Evolutionary conservation across 2,113 vertebrate genomes (phyloP).

Genomic region (Eublepharis macularius): DNA sequence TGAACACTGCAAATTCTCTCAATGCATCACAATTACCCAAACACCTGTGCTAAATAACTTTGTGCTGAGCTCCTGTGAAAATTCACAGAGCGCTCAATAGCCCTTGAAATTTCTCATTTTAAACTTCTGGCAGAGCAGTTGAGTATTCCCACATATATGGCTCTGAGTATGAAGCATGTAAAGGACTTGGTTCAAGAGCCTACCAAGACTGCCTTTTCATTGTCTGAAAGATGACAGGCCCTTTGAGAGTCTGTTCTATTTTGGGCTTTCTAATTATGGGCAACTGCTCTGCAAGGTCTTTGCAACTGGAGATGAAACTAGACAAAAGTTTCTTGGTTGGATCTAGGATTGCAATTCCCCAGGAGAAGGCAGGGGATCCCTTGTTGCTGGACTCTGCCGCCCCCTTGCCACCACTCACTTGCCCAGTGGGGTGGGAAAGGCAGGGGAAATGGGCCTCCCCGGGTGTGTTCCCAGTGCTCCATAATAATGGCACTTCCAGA

Average conservation of each 20-base stretch:
- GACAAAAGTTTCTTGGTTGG: background rate
- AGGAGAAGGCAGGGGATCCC: no score
- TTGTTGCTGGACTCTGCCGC: no score
- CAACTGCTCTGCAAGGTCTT: slow-evolving; percentile 10
- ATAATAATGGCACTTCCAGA: no score
- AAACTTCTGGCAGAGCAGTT: slow-evolving; percentile 39
- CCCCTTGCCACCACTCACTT: no score
- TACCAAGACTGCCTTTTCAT: slow-evolving; percentile 33
- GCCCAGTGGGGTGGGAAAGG: no score
- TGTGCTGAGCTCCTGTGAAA: slow-evolving; percentile 56
- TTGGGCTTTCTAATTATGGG: slow-evolving; percentile 39
- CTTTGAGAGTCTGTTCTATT: slow-evolving; percentile 21
- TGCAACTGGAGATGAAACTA: background rate
- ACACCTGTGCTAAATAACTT: slow-evolving; percentile 68
- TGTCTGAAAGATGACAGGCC: slow-evolving; percentile 14
- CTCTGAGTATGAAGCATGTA: background rate
- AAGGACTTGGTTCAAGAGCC: slow-evolving; percentile 39
- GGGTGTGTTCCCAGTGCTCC: no score
- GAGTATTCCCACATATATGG: slow-evolving; percentile 33
- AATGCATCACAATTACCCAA: slow-evolving; percentile 62
- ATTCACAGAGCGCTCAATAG: slow-evolving; percentile 63
- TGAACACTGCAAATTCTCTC: slow-evolving; percentile 57
- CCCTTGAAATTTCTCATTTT: slow-evolving; percentile 69
- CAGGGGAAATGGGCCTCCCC: no score
- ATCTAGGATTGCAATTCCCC: no score